Conservation (phyloP, 2,113 vertebrate species). For the Brachyistius frenatus region DNA sequence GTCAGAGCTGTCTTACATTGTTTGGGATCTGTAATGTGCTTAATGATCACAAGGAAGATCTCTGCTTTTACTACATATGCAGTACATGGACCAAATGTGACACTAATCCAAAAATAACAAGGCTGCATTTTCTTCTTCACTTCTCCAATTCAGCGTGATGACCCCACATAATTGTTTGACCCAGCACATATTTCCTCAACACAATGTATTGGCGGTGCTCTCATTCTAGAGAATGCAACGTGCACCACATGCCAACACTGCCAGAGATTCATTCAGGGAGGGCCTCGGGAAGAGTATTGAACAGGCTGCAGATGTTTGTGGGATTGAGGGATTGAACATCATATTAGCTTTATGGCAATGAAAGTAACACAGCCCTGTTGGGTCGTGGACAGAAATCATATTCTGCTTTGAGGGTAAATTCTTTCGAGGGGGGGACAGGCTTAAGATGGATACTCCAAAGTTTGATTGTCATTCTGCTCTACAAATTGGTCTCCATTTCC, state of each 20-base stretch:
- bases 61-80: constrained; percentile 46
- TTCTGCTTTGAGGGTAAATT: constrained; percentile 38
- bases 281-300: constrained; percentile 33
- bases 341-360: constrained; percentile 45
- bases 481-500: constrained; percentile 87
- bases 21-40: constrained; percentile 60
- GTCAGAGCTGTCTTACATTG: constrained; percentile 42
- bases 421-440: constrained; percentile 15
- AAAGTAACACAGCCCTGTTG: constrained; percentile 20
- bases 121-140: constrained; percentile 61
- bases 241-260: constrained; percentile 6
- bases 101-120: constrained; percentile 82
- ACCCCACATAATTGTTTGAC: constrained; percentile 66
- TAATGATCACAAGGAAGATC: constrained; percentile 60
- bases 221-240: constrained; percentile 16
- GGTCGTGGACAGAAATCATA: constrained; percentile 32
- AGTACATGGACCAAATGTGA: constrained; percentile 66
- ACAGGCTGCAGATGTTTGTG: constrained; percentile 19
- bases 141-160: constrained; percentile 53
- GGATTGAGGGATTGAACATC: constrained; percentile 29
- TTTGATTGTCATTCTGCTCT: constrained; percentile 57
- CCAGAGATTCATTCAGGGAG: constrained; percentile 9
- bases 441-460: constrained; percentile 18
- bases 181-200: constrained; percentile 43
- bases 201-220: constrained; percentile 21